Evolutionary conservation across 2,888 invertebrate species (phyloP).

Genomic region (Lasioglossum figueresi): DNA sequence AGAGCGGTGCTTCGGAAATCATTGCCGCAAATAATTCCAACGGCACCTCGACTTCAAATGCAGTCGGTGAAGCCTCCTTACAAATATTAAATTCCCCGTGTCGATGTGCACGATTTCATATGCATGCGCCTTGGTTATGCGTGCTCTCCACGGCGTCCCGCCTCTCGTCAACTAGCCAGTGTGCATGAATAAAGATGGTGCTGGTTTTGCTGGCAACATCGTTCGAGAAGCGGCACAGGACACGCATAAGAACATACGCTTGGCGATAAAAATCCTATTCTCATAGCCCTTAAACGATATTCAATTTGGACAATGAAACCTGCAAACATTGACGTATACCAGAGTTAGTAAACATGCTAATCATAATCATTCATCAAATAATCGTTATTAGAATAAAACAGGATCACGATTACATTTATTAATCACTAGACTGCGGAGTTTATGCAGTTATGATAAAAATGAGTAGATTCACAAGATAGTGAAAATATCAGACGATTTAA

Average conservation of each 20-base stretch:
- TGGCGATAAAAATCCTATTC: constrained; percentile 36
- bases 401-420: too few species aligned
- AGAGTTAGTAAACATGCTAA: too few species aligned
- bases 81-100: constrained; percentile 58
- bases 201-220: constrained; percentile 61
- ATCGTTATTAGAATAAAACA: too few species aligned
- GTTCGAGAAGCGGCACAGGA: constrained; percentile 36
- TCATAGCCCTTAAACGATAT: background rate
- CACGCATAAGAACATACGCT: constrained; percentile 35
- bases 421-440: too few species aligned
- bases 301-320: background rate
- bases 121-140: constrained; percentile 50
- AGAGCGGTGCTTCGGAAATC: constrained; percentile 15
- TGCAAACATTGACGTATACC: background rate
- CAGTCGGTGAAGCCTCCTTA: constrained; percentile 44
- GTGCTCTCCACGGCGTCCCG: constrained; percentile 42
- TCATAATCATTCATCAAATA: too few species aligned
- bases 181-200: constrained; percentile 60
- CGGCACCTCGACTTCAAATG: constrained; percentile 45
- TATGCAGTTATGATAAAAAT: too few species aligned
- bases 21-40: constrained; percentile 38
- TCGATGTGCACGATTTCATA: constrained; percentile 53
- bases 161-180: constrained; percentile 49
- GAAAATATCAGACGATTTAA: too few species aligned
- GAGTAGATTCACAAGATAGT: too few species aligned